Conservation (phyloP, 2,797 vertebrate species). For the Sciaenops ocellatus region DNA sequence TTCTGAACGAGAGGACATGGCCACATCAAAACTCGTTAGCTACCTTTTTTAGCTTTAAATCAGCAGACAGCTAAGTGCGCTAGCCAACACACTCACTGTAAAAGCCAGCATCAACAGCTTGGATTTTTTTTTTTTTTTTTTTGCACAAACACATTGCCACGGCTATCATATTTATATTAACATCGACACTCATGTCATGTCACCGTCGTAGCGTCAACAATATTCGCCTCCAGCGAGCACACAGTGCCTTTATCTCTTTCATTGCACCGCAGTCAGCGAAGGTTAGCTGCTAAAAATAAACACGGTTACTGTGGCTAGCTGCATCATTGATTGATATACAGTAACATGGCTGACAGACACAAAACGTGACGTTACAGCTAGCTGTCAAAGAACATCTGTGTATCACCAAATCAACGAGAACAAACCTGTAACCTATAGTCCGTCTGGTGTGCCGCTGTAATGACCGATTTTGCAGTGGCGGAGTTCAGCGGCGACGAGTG, state of each 20-base stretch:
- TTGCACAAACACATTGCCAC: slow-evolving; percentile 1
- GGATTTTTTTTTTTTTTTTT: neutral
- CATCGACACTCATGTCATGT: neutral
- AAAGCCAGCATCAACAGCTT: slow-evolving; percentile 16
- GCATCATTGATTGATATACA: slow-evolving; percentile 83
- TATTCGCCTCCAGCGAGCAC: slow-evolving; percentile 9
- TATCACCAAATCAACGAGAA: neutral
- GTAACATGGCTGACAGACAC: slow-evolving; percentile 78
- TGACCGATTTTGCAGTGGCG: slow-evolving; percentile 69
- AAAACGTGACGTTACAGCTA: slow-evolving; percentile 61
- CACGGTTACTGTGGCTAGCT: slow-evolving; percentile 76
- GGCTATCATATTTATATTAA: neutral
- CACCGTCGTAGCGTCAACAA: neutral
- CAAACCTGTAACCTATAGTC: slow-evolving; percentile 77
- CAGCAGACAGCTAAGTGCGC: slow-evolving; percentile 47
- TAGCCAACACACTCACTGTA: slow-evolving; percentile 50
- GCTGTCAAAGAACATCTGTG: neutral
- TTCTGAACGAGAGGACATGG: slow-evolving; percentile 43
- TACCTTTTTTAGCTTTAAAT: slow-evolving; percentile 57
- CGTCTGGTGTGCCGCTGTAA: slow-evolving; percentile 70
- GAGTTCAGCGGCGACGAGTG: slow-evolving; percentile 71
- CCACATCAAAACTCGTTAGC: slow-evolving; percentile 62
- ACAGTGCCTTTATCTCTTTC: slow-evolving; percentile 2
- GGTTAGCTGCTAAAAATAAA: slow-evolving; percentile 86
- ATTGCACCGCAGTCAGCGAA: slow-evolving; percentile 67